Evolutionary conservation across 2,888 invertebrate species (phyloP).

Genomic region (Sinohyriopsis cumingii): DNA sequence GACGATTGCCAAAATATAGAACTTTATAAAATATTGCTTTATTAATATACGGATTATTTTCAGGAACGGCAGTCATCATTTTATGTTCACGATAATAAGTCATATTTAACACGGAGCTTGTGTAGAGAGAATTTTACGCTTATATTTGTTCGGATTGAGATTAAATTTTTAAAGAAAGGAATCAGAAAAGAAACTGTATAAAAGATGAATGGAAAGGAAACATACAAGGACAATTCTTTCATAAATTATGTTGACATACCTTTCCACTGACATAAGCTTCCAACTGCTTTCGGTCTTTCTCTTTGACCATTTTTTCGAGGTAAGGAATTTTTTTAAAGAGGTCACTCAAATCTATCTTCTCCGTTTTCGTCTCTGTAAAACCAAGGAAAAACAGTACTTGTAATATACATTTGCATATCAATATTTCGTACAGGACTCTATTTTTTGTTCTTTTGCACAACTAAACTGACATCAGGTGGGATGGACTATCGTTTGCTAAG

Average conservation of each 20-base stretch:
- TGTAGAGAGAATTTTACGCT: neutral
- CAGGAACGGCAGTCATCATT: too few relatives aligned
- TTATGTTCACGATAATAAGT: too few relatives aligned
- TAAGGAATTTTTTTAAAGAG: slow-evolving; percentile 50
- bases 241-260: slow-evolving; percentile 25
- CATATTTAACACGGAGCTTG: too few relatives aligned
- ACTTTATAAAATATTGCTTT: too few relatives aligned
- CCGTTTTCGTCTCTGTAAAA: slow-evolving; percentile 33
- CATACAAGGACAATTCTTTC: too few relatives aligned
- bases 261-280: slow-evolving; percentile 52
- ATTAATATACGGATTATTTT: too few relatives aligned
- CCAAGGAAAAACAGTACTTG: neutral
- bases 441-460: too few relatives aligned
- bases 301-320: slow-evolving; percentile 47
- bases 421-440: neutral
- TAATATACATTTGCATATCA: neutral
- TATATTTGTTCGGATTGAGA: neutral
- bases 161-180: neutral
- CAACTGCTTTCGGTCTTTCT: slow-evolving; percentile 47
- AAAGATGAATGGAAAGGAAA: neutral
- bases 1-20: too few relatives aligned
- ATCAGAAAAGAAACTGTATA: neutral
- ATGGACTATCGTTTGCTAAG: too few relatives aligned
- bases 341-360: slow-evolving; percentile 41
- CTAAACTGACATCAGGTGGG: too few relatives aligned